phyloP scores from a whole-genome alignment of 2,797 vertebrate genomes.

The Pterois miles region DNA sequence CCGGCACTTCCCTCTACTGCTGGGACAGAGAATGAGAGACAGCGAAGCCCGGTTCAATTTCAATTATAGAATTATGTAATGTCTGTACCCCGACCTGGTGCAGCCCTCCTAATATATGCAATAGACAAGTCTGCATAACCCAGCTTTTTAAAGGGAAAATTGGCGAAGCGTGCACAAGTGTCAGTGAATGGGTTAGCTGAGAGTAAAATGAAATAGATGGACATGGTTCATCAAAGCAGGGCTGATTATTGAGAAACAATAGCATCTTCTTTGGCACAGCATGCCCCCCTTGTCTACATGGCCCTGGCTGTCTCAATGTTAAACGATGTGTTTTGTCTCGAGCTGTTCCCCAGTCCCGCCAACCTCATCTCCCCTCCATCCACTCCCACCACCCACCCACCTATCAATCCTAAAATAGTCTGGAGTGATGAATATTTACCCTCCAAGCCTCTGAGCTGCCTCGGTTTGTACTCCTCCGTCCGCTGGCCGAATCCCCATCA shows the following conservation, averaged over 20 bases:
- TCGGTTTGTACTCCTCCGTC: constrained; percentile 76
- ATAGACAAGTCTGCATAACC: constrained; percentile 5
- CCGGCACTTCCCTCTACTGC: constrained; percentile 66
- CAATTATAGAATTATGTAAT: constrained; percentile 77
- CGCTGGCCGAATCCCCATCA: constrained; percentile 83
- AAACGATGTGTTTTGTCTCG: constrained; percentile 76
- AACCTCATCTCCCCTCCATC: constrained; percentile 28
- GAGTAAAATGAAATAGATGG: background rate
- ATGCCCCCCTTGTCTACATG: constrained; percentile 39
- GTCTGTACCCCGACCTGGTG: constrained; percentile 42
- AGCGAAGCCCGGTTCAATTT: constrained; percentile 51
- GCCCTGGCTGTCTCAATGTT: constrained; percentile 56
- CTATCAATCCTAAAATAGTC: constrained; percentile 74
- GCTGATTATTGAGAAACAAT: constrained; percentile 50
- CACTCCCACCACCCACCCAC: constrained; percentile 30
- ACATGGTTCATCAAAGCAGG: constrained; percentile 17
- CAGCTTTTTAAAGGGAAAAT: background rate
- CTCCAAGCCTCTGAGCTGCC: constrained; percentile 79
- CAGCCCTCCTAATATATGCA: constrained; percentile 25
- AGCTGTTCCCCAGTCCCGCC: constrained; percentile 62
- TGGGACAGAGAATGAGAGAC: constrained; percentile 51
- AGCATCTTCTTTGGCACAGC: constrained; percentile 48
- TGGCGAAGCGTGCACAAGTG: constrained; percentile 15
- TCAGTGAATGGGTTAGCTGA: constrained; percentile 7
- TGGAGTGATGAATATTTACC: constrained; percentile 85